A percentile compares a stretch with the other conserved stretches of the same genome.
phyloP scores from a whole-genome alignment of 2,113 vertebrate species.

The Capricornis sumatraensis region DNA sequence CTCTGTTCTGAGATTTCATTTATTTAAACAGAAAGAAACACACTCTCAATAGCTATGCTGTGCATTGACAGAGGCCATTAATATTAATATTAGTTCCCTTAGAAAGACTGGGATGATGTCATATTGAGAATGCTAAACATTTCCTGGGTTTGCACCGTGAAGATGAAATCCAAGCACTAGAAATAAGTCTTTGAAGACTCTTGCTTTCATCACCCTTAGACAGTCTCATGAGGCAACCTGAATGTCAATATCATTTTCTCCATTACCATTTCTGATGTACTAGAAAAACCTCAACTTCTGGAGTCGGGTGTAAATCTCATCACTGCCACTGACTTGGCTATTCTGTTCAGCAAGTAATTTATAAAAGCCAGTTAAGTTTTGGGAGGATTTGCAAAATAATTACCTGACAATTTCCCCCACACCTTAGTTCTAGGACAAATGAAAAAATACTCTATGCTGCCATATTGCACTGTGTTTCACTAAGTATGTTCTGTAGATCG shows the following conservation, averaged over 20 bases:
- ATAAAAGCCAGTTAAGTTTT: background rate
- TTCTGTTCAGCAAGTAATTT: background rate
- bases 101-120: background rate
- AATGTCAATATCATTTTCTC: background rate
- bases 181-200: background rate
- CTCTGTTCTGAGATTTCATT: background rate
- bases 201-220: background rate
- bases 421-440: background rate
- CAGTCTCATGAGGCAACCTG: background rate
- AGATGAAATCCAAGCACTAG: background rate
- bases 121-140: slow-evolving; percentile 7
- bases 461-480: background rate
- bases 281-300: background rate
- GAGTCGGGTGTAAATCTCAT: background rate
- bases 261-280: background rate
- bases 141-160: background rate
- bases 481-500: background rate
- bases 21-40: slow-evolving; percentile 18
- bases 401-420: background rate
- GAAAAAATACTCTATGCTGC: background rate
- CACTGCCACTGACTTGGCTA: background rate
- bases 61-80: background rate
- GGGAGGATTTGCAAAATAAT: background rate
- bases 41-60: background rate
- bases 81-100: slow-evolving; percentile 20